These are phyloP conservation scores for Conistra vaccinii DNA, from an alignment of 2,888 invertebrate species.

Conservation along the genomic window DNA sequence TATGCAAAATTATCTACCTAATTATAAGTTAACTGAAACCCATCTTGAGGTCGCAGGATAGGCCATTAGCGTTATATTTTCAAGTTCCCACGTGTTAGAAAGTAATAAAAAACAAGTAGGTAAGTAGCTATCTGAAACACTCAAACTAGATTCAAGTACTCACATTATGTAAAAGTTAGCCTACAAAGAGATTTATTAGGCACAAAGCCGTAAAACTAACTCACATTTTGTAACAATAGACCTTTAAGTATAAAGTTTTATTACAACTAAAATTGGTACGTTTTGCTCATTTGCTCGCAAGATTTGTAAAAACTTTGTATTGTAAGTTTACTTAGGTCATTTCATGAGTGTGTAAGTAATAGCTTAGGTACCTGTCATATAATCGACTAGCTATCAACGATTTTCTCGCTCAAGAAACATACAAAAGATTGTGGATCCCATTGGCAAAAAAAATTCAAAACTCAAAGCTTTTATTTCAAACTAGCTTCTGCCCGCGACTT, in stretches of 20 bases:
- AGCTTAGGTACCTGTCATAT: background rate
- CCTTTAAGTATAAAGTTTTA: slow-evolving; percentile 26
- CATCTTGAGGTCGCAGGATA: background rate
- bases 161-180: slow-evolving; percentile 38
- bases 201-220: slow-evolving; percentile 25
- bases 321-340: background rate
- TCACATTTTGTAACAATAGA: slow-evolving; percentile 24
- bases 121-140: slow-evolving; percentile 11
- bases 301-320: background rate
- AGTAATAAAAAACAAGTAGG: slow-evolving; percentile 24
- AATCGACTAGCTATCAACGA: no score
- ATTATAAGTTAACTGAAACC: slow-evolving; percentile 13
- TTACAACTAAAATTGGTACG: slow-evolving; percentile 22
- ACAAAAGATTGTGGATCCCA: no score
- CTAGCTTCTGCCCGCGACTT: no score
- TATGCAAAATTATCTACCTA: background rate
- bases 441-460: no score
- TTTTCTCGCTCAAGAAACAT: no score
- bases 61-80: slow-evolving; percentile 23
- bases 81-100: slow-evolving; percentile 1
- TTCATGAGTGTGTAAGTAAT: background rate
- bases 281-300: slow-evolving; percentile 18
- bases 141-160: slow-evolving; percentile 25
- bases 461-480: no score
- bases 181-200: slow-evolving; percentile 44